These are phyloP conservation scores for Apotomis turbidana DNA, from an alignment of 2,888 invertebrate genomes.

Conservation along the genomic window DNA sequence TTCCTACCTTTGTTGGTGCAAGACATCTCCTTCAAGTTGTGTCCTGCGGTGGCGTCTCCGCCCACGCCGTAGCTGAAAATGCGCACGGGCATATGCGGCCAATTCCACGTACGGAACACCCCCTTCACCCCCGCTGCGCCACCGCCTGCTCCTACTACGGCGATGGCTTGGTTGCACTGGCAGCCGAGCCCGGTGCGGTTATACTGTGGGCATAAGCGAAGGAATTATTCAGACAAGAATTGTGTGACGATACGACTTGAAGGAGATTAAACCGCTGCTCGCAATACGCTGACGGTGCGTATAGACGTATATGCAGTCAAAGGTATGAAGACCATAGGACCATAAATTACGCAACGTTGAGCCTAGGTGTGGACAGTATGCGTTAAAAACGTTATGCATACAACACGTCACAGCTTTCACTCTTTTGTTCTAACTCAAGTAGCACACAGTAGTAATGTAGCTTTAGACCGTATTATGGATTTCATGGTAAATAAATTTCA, in stretches of 20 bases:
- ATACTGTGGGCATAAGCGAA: conserved; percentile 78
- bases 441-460: too few relatives aligned
- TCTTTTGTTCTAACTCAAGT: too few relatives aligned
- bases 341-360: too few relatives aligned
- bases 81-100: conserved; percentile 96
- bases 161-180: conserved; percentile 99
- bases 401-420: too few relatives aligned
- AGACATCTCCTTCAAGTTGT: conserved; percentile 96
- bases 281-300: too few relatives aligned
- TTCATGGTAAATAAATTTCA: too few relatives aligned
- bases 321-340: too few relatives aligned
- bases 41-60: conserved; percentile 93
- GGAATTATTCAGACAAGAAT: too few relatives aligned
- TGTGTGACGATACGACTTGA: background rate
- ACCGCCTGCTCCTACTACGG: conserved; percentile 98
- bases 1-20: conserved; percentile 96
- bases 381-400: too few relatives aligned
- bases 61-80: conserved; percentile 98
- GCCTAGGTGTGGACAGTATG: too few relatives aligned
- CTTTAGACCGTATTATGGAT: too few relatives aligned
- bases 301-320: too few relatives aligned
- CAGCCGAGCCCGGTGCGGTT: conserved; percentile 93
- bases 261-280: background rate
- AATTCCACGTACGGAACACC: conserved; percentile 91
- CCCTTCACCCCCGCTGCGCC: conserved; percentile 88